Conservation (phyloP, 92 coral and sea anemone genomes). For the Zoanthus gigantus region DNA sequence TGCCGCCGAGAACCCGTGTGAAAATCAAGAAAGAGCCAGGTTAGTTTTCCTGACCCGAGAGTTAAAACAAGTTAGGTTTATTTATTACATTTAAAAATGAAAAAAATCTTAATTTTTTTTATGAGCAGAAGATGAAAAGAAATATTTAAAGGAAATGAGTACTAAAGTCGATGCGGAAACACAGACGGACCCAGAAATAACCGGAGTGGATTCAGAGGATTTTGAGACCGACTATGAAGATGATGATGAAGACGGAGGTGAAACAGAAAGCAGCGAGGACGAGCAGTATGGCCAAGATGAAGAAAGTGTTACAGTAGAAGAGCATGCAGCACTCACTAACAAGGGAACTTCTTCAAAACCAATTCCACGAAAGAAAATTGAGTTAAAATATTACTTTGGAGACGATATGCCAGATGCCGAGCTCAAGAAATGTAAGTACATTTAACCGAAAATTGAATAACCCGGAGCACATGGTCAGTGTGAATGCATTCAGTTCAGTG, state of each 20-base stretch:
- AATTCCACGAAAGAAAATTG: constrained; percentile 90
- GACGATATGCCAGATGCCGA: constrained; percentile 97
- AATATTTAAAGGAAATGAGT: constrained; percentile 47
- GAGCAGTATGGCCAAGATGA: constrained; percentile 62
- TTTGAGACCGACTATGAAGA: constrained; percentile 81
- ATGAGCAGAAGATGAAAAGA: constrained; percentile 63
- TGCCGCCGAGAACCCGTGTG: constrained; percentile 75
- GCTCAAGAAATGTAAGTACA: constrained; percentile 87
- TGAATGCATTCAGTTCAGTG: constrained; percentile 69
- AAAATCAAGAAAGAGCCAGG: constrained; percentile 70
- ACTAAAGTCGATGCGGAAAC: constrained; percentile 75
- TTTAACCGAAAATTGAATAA: neutral
- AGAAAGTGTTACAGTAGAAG: constrained; percentile 35
- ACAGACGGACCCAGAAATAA: constrained; percentile 91
- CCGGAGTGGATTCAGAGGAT: constrained; percentile 92
- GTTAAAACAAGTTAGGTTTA: constrained; percentile 31
- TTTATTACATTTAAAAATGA: constrained; percentile 24
- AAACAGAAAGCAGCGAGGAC: constrained; percentile 81
- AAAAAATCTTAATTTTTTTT: constrained; percentile 18
- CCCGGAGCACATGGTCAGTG: constrained; percentile 82
- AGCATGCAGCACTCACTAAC: constrained; percentile 38
- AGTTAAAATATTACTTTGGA: constrained; percentile 94
- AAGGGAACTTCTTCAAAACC: constrained; percentile 81
- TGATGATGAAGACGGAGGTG: constrained; percentile 77
- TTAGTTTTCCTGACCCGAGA: constrained; percentile 55